phyloP scores from a whole-genome alignment of 2,888 invertebrate species.

The Diarsia dahlii region DNA sequence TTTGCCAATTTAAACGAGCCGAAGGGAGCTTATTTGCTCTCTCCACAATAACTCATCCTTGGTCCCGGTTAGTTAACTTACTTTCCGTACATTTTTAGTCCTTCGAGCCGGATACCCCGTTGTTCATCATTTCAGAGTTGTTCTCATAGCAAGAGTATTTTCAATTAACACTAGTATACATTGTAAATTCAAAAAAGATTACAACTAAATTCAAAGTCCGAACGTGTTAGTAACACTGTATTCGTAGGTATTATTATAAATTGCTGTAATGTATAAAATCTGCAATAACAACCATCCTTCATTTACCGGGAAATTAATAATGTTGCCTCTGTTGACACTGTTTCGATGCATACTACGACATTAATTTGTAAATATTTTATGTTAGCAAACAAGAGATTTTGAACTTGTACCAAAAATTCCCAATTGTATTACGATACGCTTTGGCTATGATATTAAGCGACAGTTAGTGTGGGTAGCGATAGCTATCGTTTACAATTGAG shows the following conservation, averaged over 20 bases:
- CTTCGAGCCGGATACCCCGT: no score
- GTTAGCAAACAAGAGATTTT: neutral
- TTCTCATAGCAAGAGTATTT: neutral
- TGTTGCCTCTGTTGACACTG: neutral
- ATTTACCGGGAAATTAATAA: conserved; percentile 15
- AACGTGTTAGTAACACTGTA: neutral
- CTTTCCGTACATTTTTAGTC: no score
- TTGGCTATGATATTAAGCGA: neutral
- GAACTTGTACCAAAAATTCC: neutral
- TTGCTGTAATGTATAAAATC: neutral
- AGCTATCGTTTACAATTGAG: neutral
- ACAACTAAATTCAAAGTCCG: neutral
- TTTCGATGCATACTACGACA: neutral
- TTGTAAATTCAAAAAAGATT: neutral
- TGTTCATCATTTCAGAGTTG: neutral
- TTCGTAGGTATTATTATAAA: conserved; percentile 2
- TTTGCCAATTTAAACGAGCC: no score
- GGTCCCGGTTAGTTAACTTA: no score
- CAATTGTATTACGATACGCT: neutral
- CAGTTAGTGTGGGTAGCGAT: neutral
- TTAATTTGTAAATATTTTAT: conserved; percentile 12
- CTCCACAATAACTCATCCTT: no score
- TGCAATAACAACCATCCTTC: neutral
- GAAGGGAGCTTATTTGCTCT: no score
- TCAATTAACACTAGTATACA: neutral